Base-by-base conservation (phyloP, 2,888 invertebrate species). In the Xanthostigma xanthostigma region DNA sequence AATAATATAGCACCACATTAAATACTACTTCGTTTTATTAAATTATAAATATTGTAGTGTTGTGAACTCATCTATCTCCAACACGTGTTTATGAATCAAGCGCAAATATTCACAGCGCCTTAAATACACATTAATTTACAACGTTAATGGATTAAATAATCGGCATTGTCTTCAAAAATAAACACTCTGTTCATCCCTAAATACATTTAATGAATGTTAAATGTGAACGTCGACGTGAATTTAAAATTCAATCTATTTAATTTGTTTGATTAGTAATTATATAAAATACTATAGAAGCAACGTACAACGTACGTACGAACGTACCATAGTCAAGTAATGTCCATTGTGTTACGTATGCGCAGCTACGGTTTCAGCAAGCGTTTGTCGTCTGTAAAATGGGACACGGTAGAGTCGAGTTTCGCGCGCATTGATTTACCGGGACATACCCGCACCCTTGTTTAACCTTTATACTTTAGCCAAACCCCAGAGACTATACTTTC, bases 201-300 rank as follows among this genome's bases (percentile, higher is more conserved):
- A 48, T 48, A 48, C 41, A 48, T 42, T 48, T 41, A 37, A 43
- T 46, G 34, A 46, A 46, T 41, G 41, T 46, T 46, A 46, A 46
- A 46, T 46, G 46, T 41, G 41, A 41, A 36, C 27, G 34, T 34
- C 11, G 39, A 14, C 27, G 35, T 34, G 39, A 48, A 48, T 48
- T 48, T 48, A 48, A 48, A 48, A 48, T 48, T 48, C 43, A 42
- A 48, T 48, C 42, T 43, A 48, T 48, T 48, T 48, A 48, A 48
- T 48, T 48, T 48, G 48, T 48, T 48, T 48, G 48, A 48, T 48
- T 48, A 48, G 48, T 48, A 48, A 48, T 48, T 48, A 48, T 48
- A 40, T 48, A 38, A 48, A 46, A 45, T 45, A 45, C 45, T 27
- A 45, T 44, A 44, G 33, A 44, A 33, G 14, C 14, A 44, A 27